Base-by-base conservation (phyloP, 2,888 invertebrate genomes). In the Dioctria rufipes region DNA sequence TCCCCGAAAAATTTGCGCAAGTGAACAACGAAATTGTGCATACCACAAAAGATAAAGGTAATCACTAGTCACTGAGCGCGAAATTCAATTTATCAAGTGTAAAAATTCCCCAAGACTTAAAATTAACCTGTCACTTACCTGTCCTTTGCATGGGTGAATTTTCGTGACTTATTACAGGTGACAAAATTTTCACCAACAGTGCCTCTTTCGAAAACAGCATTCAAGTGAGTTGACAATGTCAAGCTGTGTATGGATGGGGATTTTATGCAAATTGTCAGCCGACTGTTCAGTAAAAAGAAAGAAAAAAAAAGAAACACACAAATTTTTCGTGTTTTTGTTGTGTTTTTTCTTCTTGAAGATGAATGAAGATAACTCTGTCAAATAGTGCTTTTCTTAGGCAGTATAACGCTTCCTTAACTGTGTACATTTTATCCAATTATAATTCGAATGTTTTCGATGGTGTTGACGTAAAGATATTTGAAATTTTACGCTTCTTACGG, bases 101-200 rank as follows among this genome's bases (percentile, higher is more conserved):
- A 61, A 75, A 61, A 75, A 75, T 61, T 75, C 43, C 60, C 40
- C 43, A 75, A 61, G 75, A 75, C 43, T 75, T 75, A 75, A 75
- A 75, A 75, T 75, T 75, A 75, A 75, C 75, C 75, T 75, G 75
- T 61, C 75, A 60, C 75, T 75, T 75, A 75, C 75, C 75, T 75
- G 75, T 75, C 75, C 75, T 37, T 60, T 60, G 75, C 75, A 75
- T 46, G 75, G 61, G 60, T 75, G 61, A 75, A 43, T 60, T 60
- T 75, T 75, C 75, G 75, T 75, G 75, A 75, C 75, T 75, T 75
- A 75, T 75, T 75, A 75, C 75, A 61, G 40, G 75, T 75, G 75
- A 75, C 58, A 75, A 75, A 75, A 61, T 75, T 75, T 75, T 61
- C 42, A 75, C 5, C 58, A 75, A 46, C 69, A 43, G 42, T 60